These are phyloP conservation scores for Acropternis orthonyx DNA, from an alignment of 2,797 vertebrate species.

Conservation along the genomic window DNA sequence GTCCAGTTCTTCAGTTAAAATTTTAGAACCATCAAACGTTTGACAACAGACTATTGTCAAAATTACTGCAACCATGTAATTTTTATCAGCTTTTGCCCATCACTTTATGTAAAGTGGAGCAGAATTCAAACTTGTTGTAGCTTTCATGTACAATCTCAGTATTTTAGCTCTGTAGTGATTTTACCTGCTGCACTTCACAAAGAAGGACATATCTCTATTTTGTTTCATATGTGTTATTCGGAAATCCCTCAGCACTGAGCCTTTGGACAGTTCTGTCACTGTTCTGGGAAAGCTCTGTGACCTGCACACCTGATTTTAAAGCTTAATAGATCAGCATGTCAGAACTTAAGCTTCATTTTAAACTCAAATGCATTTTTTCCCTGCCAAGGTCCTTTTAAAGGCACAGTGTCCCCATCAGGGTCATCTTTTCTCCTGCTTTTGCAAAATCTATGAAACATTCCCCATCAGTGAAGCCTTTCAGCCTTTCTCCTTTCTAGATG, in stretches of 20 bases:
- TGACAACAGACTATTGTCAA: neutral
- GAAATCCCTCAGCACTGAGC: neutral
- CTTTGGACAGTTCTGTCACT: neutral
- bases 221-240: neutral
- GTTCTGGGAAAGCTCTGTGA: neutral
- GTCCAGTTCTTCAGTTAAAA: neutral
- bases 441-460: neutral
- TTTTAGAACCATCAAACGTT: neutral
- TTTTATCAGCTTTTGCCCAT: neutral
- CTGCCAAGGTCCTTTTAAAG: neutral
- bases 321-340: neutral
- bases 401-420: neutral
- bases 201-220: neutral
- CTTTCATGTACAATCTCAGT: neutral
- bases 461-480: neutral
- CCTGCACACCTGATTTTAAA: neutral
- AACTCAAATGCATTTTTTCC: neutral
- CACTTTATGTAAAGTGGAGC: accelerated
- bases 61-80: neutral
- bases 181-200: neutral
- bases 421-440: neutral
- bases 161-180: neutral
- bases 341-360: neutral
- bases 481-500: neutral
- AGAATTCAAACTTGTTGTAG: neutral